A percentile compares a stretch with the other conserved stretches of the same genome.
phyloP scores from a whole-genome alignment of 2,888 invertebrate genomes.

The Euplagia quadripunctaria region DNA sequence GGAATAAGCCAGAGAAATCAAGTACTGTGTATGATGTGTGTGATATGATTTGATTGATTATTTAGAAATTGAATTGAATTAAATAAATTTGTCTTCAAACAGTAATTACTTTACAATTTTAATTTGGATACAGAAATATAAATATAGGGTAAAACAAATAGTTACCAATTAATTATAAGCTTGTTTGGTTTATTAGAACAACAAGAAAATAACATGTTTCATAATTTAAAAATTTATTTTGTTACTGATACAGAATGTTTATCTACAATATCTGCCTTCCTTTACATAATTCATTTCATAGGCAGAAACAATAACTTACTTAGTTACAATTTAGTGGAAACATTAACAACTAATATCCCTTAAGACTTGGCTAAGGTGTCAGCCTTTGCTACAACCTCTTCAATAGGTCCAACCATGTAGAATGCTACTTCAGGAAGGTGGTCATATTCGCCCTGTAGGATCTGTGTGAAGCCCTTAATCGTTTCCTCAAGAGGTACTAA shows the following conservation, averaged over 20 bases:
- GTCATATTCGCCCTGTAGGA: constrained; percentile 94
- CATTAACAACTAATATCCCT: constrained; percentile 40
- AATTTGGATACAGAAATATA: background rate
- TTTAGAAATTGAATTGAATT: too few species aligned
- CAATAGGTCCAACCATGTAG: constrained; percentile 98
- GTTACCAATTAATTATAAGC: background rate
- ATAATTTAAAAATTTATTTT: constrained; percentile 44
- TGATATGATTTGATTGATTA: too few species aligned
- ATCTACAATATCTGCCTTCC: constrained; percentile 44
- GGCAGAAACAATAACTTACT: constrained; percentile 38
- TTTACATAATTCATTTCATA: constrained; percentile 41
- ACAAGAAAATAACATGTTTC: background rate
- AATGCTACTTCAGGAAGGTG: constrained; percentile 97
- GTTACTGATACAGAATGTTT: constrained; percentile 44
- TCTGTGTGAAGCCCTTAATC: constrained; percentile 95
- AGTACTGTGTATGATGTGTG: too few species aligned
- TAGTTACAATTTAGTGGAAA: constrained; percentile 26
- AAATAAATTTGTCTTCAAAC: too few species aligned
- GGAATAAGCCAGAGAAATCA: too few species aligned
- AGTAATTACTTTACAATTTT: constrained; percentile 14
- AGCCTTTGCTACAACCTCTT: constrained; percentile 90
- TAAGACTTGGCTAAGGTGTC: constrained; percentile 90
- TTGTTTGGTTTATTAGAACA: background rate
- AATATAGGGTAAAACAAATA: background rate
- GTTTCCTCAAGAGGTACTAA: constrained; percentile 95